phyloP scores from a whole-genome alignment of 1,140 invertebrate genomes.

The Tetraneura akinire region DNA sequence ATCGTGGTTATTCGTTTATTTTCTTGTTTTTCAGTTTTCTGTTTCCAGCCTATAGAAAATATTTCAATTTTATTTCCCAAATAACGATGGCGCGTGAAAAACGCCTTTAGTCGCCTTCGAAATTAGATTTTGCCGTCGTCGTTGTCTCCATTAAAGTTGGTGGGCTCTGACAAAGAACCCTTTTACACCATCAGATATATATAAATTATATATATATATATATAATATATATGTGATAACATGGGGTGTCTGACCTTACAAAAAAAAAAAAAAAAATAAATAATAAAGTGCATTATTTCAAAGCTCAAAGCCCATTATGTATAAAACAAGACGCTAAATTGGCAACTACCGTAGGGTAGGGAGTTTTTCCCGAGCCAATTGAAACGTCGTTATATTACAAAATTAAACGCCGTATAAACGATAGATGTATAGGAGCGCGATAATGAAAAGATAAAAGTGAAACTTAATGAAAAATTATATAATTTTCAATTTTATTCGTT shows the following conservation, averaged over 20 bases:
- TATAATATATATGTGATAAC: too few relatives aligned
- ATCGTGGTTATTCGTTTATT: conserved; percentile 18
- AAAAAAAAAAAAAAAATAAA: too few relatives aligned
- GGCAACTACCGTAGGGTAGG: background rate
- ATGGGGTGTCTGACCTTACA: conserved; percentile 25
- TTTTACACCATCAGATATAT: conserved; percentile 23
- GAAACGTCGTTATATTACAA: conserved; percentile 25
- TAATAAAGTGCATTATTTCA: conserved; percentile 29
- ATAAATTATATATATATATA: too few relatives aligned
- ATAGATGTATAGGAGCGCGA: background rate
- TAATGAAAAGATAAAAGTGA: conserved; percentile 30
- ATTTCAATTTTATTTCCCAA: conserved; percentile 23
- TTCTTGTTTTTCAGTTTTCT: background rate
- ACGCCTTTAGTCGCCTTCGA: conserved; percentile 13
- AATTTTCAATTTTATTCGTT: conserved; percentile 4
- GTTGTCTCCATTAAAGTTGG: conserved; percentile 42
- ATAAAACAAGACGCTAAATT: conserved; percentile 31
- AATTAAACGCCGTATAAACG: conserved; percentile 13
- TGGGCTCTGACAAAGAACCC: conserved; percentile 38
- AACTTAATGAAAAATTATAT: conserved; percentile 37
- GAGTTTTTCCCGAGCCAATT: conserved; percentile 14
- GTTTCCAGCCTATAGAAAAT: background rate
- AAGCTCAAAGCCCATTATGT: conserved; percentile 25
- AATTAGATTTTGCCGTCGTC: conserved; percentile 29
- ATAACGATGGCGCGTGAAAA: conserved; percentile 6